Base-by-base conservation (phyloP, 2,888 invertebrate genomes). In the Campoplex capitator region DNA sequence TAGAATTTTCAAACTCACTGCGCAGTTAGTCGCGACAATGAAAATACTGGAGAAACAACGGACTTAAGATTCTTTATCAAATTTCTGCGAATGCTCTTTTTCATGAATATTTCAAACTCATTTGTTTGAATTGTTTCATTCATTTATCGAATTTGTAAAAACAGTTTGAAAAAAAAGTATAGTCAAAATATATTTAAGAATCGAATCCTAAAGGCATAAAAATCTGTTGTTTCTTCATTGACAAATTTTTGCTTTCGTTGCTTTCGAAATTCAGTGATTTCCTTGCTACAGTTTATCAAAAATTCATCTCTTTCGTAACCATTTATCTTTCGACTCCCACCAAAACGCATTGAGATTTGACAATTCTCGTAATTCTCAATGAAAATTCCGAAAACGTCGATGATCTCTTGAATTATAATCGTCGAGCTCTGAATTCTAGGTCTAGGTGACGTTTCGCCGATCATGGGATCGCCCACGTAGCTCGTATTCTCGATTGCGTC, bases 401-500 rank as follows among this genome's bases (percentile, higher is more conserved):
- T 70, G 56, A 42, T 42, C 32, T 42, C 32, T 68, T 51, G 56
- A 42, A 16, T 23, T n/a, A 56, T 13, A 70, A 70, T 68, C 9
- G 42, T 28, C 70, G 38, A 35, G 18, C 11, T 38, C 32, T 7
- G 28, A 51, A 56, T 70, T 79, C 70, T 70, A 70, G 78, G 68
- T 70, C 56, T 56, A 56, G 68, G 78, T 68, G 68, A 79, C 56
- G 56, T 38, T 79, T 79, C 51, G 48, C 45, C 62, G 32, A 48
- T 67, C n/a, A 38, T 78, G 67, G 51, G 62, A 83, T 77, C 83
- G 83, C 71, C 71, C 83, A 71, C 77, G 65, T 54, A 32, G 62
- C 16, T 71, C 42, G 56, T 51, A 82, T 45, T 45, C 45, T 45
- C 45, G 45, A 45, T 48, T 83, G 85, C 85, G 85, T 83, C 85